These are phyloP conservation scores for Corythaixoides concolor DNA, from an alignment of 2,113 vertebrate genomes.

Conservation along the genomic window DNA sequence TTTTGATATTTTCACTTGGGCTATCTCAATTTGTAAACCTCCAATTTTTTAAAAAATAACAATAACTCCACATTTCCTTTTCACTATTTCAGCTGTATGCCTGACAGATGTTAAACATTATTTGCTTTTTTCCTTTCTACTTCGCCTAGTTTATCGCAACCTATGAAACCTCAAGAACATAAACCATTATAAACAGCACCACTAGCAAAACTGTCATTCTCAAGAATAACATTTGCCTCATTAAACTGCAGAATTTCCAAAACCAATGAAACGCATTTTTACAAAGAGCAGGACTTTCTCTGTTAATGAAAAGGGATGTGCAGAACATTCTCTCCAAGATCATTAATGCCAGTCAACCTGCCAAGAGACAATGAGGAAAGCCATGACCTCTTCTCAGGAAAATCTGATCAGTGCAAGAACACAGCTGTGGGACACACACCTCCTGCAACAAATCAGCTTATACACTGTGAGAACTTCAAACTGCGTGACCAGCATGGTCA, in stretches of 20 bases:
- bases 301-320: neutral
- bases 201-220: slow-evolving; percentile 18
- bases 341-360: neutral
- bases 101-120: slow-evolving; percentile 7
- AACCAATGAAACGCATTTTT: neutral
- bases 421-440: neutral
- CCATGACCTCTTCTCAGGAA: neutral
- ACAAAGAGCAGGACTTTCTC: neutral
- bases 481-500: neutral
- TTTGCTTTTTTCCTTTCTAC: slow-evolving; percentile 24
- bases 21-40: neutral
- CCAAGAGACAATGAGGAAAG: neutral
- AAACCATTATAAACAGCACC: slow-evolving; percentile 27
- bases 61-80: neutral
- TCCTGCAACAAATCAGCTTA: neutral
- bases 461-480: neutral
- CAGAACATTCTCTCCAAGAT: slow-evolving; percentile 4
- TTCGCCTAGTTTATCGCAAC: neutral
- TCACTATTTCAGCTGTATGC: neutral
- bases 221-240: slow-evolving; percentile 6
- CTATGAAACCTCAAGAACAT: neutral
- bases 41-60: neutral
- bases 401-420: neutral
- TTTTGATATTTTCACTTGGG: neutral
- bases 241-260: slow-evolving; percentile 36